phyloP scores from a whole-genome alignment of 2,888 invertebrate genomes.

The Atrina japonica region DNA sequence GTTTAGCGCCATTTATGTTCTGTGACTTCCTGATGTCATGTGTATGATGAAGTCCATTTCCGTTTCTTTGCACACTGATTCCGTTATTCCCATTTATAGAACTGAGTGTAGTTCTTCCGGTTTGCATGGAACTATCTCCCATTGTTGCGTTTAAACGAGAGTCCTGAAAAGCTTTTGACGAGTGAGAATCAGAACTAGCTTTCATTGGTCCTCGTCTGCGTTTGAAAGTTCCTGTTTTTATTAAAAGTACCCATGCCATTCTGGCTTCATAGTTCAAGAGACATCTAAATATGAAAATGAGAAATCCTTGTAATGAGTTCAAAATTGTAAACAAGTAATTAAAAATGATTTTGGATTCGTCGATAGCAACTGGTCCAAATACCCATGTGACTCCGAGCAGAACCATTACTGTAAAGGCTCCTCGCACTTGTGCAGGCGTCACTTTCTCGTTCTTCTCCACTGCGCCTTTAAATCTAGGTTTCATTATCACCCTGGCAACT shows the following conservation, averaged over 20 bases:
- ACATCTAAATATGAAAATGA: constrained; percentile 75
- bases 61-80: constrained; percentile 3
- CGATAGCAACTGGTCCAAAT: constrained; percentile 75
- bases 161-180: constrained; percentile 61
- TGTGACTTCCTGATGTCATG: no score
- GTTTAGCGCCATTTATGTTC: no score
- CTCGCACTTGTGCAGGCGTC: constrained; percentile 70
- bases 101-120: constrained; percentile 25
- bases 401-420: constrained; percentile 76
- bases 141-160: constrained; percentile 51
- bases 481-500: constrained; percentile 72
- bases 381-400: constrained; percentile 77
- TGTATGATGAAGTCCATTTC: no score
- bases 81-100: constrained; percentile 20
- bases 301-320: constrained; percentile 76
- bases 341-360: constrained; percentile 71
- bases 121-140: constrained; percentile 45
- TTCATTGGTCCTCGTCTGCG: constrained; percentile 66
- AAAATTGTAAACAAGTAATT: constrained; percentile 76
- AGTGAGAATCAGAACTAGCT: constrained; percentile 61
- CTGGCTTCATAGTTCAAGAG: constrained; percentile 74
- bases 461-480: constrained; percentile 68
- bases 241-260: constrained; percentile 71
- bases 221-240: constrained; percentile 74
- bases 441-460: constrained; percentile 45